These are phyloP conservation scores for Himalopsyche japonica DNA, from an alignment of 2,888 invertebrate genomes.

Conservation along the genomic window DNA sequence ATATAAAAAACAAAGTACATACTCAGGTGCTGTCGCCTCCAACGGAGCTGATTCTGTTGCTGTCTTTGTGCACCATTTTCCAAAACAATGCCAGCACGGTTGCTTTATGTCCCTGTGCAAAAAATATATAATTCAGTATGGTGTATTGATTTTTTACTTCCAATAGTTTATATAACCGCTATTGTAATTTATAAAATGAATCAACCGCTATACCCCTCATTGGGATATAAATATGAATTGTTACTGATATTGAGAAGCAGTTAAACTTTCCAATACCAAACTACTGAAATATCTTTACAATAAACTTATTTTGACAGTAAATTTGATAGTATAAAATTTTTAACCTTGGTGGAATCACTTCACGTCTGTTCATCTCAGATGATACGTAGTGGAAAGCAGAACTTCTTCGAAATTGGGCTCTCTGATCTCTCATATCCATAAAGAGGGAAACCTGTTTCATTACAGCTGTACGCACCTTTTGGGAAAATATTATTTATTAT, in stretches of 20 bases:
- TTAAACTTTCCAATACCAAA: no score
- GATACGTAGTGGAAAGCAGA: slow-evolving; percentile 29
- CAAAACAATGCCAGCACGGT: slow-evolving; percentile 9
- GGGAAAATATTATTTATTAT: neutral
- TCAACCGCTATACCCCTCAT: neutral
- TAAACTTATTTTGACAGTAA: neutral
- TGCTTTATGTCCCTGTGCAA: neutral
- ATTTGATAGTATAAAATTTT: neutral
- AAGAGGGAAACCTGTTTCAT: slow-evolving; percentile 27
- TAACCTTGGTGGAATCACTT: slow-evolving; percentile 10
- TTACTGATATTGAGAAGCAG: neutral
- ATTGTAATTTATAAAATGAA: neutral
- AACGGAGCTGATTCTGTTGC: neutral
- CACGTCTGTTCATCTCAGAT: slow-evolving; percentile 13
- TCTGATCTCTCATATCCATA: slow-evolving; percentile 34
- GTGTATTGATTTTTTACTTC: neutral
- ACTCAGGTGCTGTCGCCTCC: slow-evolving; percentile 15
- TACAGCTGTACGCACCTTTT: slow-evolving; percentile 35
- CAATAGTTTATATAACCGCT: neutral
- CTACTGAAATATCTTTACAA: neutral
- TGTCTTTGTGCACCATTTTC: neutral
- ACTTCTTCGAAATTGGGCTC: slow-evolving; percentile 22
- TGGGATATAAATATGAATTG: neutral
- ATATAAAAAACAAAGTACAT: no score
- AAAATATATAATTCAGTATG: neutral